Evolutionary conservation across 2,113 vertebrate species (phyloP).

Genomic region (Gorsachius goisagi): DNA sequence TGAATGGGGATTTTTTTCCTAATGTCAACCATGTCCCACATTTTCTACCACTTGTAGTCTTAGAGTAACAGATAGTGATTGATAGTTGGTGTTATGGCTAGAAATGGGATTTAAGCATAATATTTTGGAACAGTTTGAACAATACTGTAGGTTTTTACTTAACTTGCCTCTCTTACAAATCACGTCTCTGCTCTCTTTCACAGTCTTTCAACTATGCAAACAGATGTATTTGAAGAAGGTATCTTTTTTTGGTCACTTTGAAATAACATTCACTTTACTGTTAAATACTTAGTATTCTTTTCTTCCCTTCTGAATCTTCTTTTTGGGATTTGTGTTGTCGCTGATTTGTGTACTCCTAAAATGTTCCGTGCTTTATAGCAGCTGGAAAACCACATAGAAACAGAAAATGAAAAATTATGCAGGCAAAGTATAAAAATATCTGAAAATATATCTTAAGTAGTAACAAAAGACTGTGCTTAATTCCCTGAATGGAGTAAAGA

Average conservation of each 20-base stretch:
- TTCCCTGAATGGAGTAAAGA: neutral
- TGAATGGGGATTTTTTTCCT: neutral
- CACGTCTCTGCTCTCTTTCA: neutral
- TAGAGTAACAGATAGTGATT: neutral
- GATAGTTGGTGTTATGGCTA: neutral
- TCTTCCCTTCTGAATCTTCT: neutral
- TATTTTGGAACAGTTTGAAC: neutral
- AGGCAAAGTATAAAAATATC: neutral
- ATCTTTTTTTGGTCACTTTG: neutral
- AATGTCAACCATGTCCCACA: neutral
- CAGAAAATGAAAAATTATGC: neutral
- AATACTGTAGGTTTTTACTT: neutral
- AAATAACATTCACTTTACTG: neutral
- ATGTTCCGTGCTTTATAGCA: neutral
- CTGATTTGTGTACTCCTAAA: neutral
- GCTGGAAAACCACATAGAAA: neutral
- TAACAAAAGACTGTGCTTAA: neutral
- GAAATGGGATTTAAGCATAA: neutral
- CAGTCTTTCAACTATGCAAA: neutral
- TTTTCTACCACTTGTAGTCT: neutral
- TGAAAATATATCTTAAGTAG: neutral
- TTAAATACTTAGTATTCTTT: neutral
- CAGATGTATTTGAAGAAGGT: neutral
- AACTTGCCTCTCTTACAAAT: neutral
- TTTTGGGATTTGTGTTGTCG: neutral